Percentiles rank a stretch among this genome's conserved stretches.
Conservation (phyloP, 2,888 invertebrate species). For the Calameuta idolon region DNA sequence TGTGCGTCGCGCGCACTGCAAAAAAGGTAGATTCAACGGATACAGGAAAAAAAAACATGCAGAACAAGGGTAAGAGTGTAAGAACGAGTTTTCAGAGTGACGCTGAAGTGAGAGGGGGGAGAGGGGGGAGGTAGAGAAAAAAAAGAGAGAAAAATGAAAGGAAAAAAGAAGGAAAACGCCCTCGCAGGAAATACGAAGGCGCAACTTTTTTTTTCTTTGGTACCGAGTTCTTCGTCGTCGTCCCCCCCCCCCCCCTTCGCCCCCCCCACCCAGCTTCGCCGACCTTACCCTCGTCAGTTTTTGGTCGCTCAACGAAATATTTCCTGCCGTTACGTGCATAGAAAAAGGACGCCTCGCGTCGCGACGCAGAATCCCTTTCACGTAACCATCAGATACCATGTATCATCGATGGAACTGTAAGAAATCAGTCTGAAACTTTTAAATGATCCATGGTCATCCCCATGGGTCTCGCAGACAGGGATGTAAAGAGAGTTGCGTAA, state of each 20-base stretch:
- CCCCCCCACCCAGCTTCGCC: neutral
- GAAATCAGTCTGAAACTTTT: neutral
- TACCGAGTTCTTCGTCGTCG: neutral
- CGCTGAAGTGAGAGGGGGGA: neutral
- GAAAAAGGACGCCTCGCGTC: neutral
- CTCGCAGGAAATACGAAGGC: neutral
- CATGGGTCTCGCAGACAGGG: neutral
- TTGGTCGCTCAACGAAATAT: neutral
- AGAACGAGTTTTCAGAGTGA: neutral
- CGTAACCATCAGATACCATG: neutral
- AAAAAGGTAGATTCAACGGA: neutral
- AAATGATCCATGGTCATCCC: neutral
- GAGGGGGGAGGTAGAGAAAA: neutral
- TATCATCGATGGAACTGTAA: neutral
- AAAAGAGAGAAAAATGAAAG: neutral
- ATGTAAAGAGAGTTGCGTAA: neutral
- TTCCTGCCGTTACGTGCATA: neutral
- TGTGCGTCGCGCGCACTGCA: neutral
- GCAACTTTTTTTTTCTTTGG: neutral
- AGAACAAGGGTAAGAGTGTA: neutral
- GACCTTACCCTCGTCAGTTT: neutral
- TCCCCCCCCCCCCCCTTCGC: too few relatives aligned
- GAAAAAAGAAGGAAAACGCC: constrained; percentile 3
- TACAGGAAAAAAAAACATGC: neutral
- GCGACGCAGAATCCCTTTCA: neutral